These are phyloP conservation scores for Cinclus mexicanus DNA, from an alignment of 2,113 vertebrate genomes.

Conservation along the genomic window DNA sequence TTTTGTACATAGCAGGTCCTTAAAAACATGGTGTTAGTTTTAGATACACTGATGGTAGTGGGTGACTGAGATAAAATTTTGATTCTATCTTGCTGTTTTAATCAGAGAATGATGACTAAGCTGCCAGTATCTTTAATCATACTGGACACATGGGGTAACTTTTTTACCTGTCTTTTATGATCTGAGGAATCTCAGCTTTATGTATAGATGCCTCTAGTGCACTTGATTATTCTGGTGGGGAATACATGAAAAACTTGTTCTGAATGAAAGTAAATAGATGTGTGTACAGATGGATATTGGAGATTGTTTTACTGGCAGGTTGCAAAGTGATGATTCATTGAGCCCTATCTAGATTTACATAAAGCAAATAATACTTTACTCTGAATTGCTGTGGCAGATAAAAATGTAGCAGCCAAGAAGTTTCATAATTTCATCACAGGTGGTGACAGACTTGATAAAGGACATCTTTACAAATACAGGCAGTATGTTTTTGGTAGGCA, in stretches of 20 bases:
- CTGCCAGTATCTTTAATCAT: background rate
- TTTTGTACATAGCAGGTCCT: background rate
- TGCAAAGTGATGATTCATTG: conserved; percentile 52
- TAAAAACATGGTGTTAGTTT: background rate
- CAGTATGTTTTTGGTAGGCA: background rate
- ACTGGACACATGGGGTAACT: background rate
- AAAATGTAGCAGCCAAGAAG: conserved; percentile 38
- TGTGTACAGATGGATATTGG: conserved; percentile 20
- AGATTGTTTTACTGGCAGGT: conserved; percentile 19
- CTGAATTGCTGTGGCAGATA: background rate
- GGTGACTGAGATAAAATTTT: conserved; percentile 20
- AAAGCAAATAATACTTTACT: background rate
- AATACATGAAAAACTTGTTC: conserved; percentile 4
- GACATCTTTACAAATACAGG: background rate
- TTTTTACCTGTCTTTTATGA: background rate
- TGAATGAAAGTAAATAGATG: background rate
- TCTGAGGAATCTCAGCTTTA: background rate
- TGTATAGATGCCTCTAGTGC: background rate
- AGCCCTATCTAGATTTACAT: background rate
- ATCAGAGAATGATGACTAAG: background rate
- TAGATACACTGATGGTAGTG: background rate
- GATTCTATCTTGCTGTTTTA: conserved; percentile 11
- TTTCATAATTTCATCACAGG: conserved; percentile 45
- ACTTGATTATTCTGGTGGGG: conserved; percentile 1
- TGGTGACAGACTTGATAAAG: conserved; percentile 12